These are phyloP conservation scores for Caradrina kadenii DNA, from an alignment of 2,888 invertebrate species.

Conservation along the genomic window DNA sequence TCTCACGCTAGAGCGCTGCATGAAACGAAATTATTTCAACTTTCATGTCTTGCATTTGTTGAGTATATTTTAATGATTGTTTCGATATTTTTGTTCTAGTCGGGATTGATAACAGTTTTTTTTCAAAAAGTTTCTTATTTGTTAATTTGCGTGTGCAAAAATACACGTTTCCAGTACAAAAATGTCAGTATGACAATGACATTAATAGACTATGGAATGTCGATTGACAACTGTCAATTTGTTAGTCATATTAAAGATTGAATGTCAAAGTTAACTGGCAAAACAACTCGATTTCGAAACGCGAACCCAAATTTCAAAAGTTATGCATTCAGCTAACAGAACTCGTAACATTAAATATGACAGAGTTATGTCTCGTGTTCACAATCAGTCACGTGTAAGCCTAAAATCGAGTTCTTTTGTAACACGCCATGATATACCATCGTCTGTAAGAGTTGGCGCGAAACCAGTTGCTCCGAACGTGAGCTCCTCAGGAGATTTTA, in stretches of 20 bases:
- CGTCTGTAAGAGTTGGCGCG: conserved; percentile 79
- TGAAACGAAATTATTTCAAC: too few relatives aligned
- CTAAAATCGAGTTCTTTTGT: conserved; percentile 76
- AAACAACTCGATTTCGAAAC: conserved; percentile 57
- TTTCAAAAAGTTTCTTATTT: too few relatives aligned
- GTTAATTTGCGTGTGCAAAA: background rate
- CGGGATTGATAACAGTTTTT: too few relatives aligned
- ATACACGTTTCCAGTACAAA: background rate
- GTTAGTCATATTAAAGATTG: too few relatives aligned
- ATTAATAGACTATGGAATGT: conserved; percentile 12
- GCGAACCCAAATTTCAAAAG: conserved; percentile 51
- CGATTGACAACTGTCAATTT: background rate
- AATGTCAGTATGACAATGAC: conserved; percentile 13
- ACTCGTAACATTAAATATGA: conserved; percentile 73
- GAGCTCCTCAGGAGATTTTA: conserved; percentile 75
- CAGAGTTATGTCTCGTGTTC: conserved; percentile 84
- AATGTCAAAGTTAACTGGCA: conserved; percentile 47
- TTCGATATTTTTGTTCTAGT: too few relatives aligned
- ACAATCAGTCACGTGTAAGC: conserved; percentile 70
- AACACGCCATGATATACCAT: conserved; percentile 77
- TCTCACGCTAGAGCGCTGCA: too few relatives aligned
- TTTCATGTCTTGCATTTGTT: too few relatives aligned
- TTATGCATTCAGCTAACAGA: conserved; percentile 67
- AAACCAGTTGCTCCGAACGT: conserved; percentile 80
- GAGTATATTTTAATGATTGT: too few relatives aligned